phyloP scores from a whole-genome alignment of 2,797 vertebrate genomes.

The Chaetodon trifasciatus region DNA sequence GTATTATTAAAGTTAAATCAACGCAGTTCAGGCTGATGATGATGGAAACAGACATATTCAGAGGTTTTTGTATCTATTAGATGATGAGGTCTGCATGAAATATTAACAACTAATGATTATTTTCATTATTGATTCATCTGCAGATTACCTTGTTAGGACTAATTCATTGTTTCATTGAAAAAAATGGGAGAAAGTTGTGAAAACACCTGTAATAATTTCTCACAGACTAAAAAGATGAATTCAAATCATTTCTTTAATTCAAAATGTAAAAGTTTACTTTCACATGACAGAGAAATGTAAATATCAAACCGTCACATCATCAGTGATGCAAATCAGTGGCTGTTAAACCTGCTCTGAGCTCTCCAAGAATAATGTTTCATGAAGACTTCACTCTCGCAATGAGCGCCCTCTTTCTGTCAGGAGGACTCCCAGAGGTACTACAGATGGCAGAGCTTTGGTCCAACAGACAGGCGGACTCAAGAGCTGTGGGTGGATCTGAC shows the following conservation, averaged over 20 bases:
- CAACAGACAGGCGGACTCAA: constrained; percentile 80
- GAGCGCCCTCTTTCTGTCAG: constrained; percentile 72
- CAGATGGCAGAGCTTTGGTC: constrained; percentile 88
- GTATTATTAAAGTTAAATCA: background rate
- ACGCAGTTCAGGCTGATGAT: background rate
- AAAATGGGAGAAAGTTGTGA: background rate
- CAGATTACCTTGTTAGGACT: background rate
- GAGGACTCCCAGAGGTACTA: constrained; percentile 94
- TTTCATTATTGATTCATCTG: too few species aligned
- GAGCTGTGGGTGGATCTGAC: constrained; percentile 91
- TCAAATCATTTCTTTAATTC: background rate
- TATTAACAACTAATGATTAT: too few species aligned
- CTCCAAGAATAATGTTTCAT: background rate
- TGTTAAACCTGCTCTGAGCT: background rate
- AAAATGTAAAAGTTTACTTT: background rate
- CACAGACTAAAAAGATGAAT: background rate
- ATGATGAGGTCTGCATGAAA: background rate
- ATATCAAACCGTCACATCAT: background rate
- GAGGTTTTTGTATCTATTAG: background rate
- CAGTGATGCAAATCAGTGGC: background rate
- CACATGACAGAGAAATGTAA: background rate
- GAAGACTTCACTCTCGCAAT: constrained; percentile 1
- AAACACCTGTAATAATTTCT: background rate
- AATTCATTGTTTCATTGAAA: background rate
- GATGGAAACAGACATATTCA: background rate